Base-by-base conservation (phyloP, 1,140 invertebrate genomes). In the Agrilus planipennis region DNA sequence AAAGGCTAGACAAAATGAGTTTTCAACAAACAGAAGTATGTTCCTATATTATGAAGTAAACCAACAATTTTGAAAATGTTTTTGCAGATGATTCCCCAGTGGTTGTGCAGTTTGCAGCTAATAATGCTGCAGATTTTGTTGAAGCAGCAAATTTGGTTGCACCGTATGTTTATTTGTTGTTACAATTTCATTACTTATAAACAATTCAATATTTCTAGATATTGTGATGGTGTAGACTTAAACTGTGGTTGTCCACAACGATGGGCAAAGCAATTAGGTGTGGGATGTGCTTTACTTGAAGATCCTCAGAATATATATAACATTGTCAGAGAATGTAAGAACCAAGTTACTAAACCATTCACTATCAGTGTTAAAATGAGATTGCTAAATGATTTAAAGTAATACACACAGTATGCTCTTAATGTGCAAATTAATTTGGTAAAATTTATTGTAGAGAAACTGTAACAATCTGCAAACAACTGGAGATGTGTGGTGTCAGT, bases 171-270 rank as follows among this genome's bases (percentile, higher is more conserved):
- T 45, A 40, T 32, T 25, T 30, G 4, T 30, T 46, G 1, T 39
- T 45, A 15, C 11, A 42, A 43, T 32, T 27, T 34, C 32, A 42
- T 38, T 23, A n/a, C n/a, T n/a, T n/a, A n/a, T n/a, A n/a, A n/a
- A n/a, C n/a, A n/a, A n/a, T 49, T 34, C 39, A 43, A 34, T 53
- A 42, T 42, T 52, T 55, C 60, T 45, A 85, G 81, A 14, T 76
- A 82, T 70, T 77, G 78, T 34, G 81, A 89, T 73, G 93, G 92
- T 16, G 80, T 93, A 2, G 92, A 97, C 69, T 66, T 98, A 21
- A 98, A 97, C 60, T 96, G 92, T 71, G 93, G 94, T 6, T 97
- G 94, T 56, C 93, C 94, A 9, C 93, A 98, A 64, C 72, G 79
- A 43, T 97, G 91, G 91, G 92, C 91, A 1, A 83, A 89, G 58